A percentile compares a stretch with the other conserved stretches of the same genome.
Conservation (phyloP, 2,113 vertebrate species). For the Scomber colias region DNA sequence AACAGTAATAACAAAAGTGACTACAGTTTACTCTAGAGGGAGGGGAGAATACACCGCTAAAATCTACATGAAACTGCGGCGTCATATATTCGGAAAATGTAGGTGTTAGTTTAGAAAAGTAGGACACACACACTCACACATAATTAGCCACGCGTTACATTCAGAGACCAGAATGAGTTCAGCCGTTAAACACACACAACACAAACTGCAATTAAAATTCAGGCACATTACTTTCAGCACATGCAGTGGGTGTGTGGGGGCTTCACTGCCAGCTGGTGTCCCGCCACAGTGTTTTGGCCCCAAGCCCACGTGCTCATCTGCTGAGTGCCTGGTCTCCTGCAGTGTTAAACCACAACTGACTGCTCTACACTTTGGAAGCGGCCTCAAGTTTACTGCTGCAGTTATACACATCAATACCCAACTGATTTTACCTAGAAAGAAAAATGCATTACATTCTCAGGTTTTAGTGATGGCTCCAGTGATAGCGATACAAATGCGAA, state of each 20-base stretch:
- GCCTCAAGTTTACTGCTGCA: background rate
- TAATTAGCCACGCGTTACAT: background rate
- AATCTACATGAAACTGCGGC: background rate
- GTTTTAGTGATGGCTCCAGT: no score
- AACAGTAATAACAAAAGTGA: background rate
- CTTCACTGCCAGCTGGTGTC: constrained; percentile 30
- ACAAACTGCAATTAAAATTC: constrained; percentile 25
- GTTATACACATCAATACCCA: background rate
- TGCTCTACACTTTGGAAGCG: no score
- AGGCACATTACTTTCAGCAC: background rate
- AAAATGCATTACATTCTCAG: no score
- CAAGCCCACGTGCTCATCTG: constrained; percentile 36
- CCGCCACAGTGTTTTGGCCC: constrained; percentile 22
- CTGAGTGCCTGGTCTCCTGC: constrained; percentile 9
- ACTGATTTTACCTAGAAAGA: background rate
- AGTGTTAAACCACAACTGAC: constrained; percentile 2
- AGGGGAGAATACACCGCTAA: background rate
- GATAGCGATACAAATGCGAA: no score
- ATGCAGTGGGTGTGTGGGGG: background rate
- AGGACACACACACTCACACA: background rate
- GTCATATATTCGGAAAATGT: background rate
- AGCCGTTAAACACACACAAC: constrained; percentile 5
- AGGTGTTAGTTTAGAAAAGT: constrained; percentile 23
- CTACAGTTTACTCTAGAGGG: no score
- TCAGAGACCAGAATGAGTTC: background rate